phyloP scores from a whole-genome alignment of 2,888 invertebrate genomes.

The Trichogramma dendrolimi region DNA sequence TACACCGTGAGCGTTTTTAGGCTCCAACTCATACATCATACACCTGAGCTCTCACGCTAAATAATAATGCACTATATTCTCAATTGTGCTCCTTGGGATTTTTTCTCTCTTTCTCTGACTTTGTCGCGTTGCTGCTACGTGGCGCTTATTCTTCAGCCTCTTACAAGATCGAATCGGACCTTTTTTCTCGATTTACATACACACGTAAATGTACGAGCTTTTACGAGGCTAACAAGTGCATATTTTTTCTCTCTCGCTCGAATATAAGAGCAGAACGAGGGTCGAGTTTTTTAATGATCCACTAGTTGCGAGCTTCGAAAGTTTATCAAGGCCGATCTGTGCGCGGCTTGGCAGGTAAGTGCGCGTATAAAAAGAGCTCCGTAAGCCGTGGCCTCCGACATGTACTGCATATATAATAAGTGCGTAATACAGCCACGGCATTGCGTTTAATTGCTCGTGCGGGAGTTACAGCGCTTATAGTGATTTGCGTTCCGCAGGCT shows the following conservation, averaged over 20 bases:
- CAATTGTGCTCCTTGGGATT: no score
- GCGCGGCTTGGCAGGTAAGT: background rate
- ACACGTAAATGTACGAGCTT: slow-evolving; percentile 1
- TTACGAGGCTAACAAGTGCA: slow-evolving; percentile 13
- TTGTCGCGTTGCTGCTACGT: slow-evolving; percentile 6
- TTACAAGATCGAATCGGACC: slow-evolving; percentile 18
- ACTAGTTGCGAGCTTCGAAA: no score
- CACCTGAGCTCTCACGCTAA: no score
- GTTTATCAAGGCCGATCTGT: no score
- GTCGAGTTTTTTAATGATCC: slow-evolving; percentile 18
- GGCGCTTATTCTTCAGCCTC: background rate
- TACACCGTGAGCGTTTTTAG: no score
- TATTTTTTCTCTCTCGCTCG: background rate
- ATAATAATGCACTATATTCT: no score
- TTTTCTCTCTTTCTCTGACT: background rate
- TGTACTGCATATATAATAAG: no score
- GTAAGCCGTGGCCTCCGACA: no score
- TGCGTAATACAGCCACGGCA: background rate
- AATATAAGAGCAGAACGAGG: background rate
- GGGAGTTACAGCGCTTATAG: slow-evolving; percentile 2
- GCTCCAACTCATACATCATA: no score
- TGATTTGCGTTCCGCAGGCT: no score
- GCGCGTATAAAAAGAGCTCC: background rate
- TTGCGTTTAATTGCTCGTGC: slow-evolving; percentile 15
- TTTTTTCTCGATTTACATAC: slow-evolving; percentile 13